Percentiles rank a stretch among this genome's conserved stretches.
These are phyloP conservation scores for Actinernus sp. DNA, from an alignment of 92 coral and sea anemone genomes.

Conservation along the genomic window DNA sequence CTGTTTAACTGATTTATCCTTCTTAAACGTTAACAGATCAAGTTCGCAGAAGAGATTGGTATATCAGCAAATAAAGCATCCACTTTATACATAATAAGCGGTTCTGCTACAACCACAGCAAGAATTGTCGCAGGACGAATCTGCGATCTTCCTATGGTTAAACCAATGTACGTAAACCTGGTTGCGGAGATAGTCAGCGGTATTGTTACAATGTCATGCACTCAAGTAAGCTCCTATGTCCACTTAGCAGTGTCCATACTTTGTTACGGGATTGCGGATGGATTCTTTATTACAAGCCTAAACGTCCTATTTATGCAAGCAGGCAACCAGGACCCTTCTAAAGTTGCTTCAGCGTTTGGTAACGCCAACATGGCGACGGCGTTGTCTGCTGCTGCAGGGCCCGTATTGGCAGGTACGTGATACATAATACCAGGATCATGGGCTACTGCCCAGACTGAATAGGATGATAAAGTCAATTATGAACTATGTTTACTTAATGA, in stretches of 20 bases:
- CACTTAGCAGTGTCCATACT: background rate
- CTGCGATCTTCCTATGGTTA: background rate
- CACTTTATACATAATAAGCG: background rate
- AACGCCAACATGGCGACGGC: background rate
- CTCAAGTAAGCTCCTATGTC: background rate
- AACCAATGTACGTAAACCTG: background rate
- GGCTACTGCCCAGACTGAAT: too few relatives aligned
- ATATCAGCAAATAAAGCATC: background rate
- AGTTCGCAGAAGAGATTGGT: constrained; percentile 1
- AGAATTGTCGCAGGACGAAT: background rate
- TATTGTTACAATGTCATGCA: background rate
- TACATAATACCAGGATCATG: too few relatives aligned
- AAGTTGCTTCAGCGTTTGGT: background rate
- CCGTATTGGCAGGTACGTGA: background rate
- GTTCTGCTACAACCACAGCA: background rate
- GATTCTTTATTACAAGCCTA: background rate
- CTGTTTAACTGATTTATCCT: too few relatives aligned
- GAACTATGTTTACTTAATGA: too few relatives aligned
- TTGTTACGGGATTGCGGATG: background rate
- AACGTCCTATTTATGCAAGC: background rate
- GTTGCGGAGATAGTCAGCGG: background rate
- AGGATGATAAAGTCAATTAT: too few relatives aligned
- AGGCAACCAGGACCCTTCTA: background rate
- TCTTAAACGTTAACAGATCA: too few relatives aligned
- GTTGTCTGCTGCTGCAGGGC: background rate